Base-by-base conservation (phyloP, 2,888 invertebrate species). In the Nemapogon koenigi region DNA sequence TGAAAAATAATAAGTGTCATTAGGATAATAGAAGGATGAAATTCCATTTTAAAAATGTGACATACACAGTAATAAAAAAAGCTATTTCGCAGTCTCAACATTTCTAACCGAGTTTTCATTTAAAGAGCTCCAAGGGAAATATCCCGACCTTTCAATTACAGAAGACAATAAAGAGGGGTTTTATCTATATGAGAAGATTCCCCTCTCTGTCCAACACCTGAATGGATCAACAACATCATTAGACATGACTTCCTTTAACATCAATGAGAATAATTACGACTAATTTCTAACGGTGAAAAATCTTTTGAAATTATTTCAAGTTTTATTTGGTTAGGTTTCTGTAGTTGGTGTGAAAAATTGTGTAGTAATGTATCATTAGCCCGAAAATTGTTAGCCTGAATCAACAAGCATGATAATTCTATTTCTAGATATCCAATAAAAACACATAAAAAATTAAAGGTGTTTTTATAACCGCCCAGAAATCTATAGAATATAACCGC, bases 71-170 rank as follows among this genome's bases (percentile, higher is more conserved):
- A 57, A n/a, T n/a, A n/a, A n/a, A 59, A 63, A 64, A 59, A 59
- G 54, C 55, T 53, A 62, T 64, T 62, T 59, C 46, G 53, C 56
- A 50, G 50, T 48, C 48, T 50, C 53, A 52, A 53, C 49, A 43
- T 3, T 25, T 49, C 50, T 67, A 66, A 62, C 63, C 65, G 69
- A 54, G 62, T 52, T 54, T n/a, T 59, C 59, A 58, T 66, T 69
- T 66, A 59, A 64, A 59, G 57, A 35, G 60, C 58, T 60, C 51
- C 49, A 52, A 55, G 59, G 57, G 59, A 59, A 62, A 58, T 60
- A 55, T 55, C 57, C 56, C 57, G 60, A 63, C 68, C 70, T 70
- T 72, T 72, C 73, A 73, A 71, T 73, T 75, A 73, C 68, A 55
- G 59, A 58, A 68, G 59, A 70, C 69, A 70, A 68, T 73, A 70